Evolutionary conservation across 2,113 vertebrate species (phyloP), one percentile per base, ranked within the genome.

Genomic region (Hippocampus mohnikei): DNA sequence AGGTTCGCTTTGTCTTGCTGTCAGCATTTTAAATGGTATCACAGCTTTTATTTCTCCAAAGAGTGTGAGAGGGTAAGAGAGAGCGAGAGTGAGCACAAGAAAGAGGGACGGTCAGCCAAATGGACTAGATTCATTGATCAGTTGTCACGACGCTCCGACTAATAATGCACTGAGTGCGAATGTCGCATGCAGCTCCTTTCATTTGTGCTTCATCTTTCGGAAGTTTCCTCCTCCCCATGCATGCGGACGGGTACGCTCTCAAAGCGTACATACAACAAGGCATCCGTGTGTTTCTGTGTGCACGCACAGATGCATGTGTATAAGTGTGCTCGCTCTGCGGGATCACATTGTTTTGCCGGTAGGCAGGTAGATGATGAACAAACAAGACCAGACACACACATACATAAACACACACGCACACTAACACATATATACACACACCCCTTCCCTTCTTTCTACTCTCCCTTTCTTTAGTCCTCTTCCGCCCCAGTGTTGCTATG

Each of bases 71-170:
- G 72, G 63, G 74, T 73, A 42, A 74, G 10, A 72, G 21, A 66
- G 55, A 62, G 46, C 77, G 58, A 37, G 76, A 64, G 75, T 5
- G 55, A 58, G 25, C 55, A 58, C 55, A 58, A 58, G 48, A 58
- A 58, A 78, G 73, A 78, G 77, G 74, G 73, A 63, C 79, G 76
- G 77, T 84, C 79, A 78, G 75, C 81, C 85, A 87, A 87, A 88
- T 85, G 80, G 85, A 90, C 86, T 82, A 82, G 72, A 84, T 87
- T 85, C 77, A 88, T 90, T 88, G 86, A 89, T 89, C 81, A 87
- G 86, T 79, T 81, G 81, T 82, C 81, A 83, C 84, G 86, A 86
- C 85, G 79, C 74, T 72, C 72, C 69, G 66, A 78, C 74, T 86
- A 81, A 82, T 84, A 89, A 87, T 82, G 78, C 71, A 67, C 68